Conservation (phyloP, 2,113 vertebrate genomes). For the Hyla sarda region DNA sequence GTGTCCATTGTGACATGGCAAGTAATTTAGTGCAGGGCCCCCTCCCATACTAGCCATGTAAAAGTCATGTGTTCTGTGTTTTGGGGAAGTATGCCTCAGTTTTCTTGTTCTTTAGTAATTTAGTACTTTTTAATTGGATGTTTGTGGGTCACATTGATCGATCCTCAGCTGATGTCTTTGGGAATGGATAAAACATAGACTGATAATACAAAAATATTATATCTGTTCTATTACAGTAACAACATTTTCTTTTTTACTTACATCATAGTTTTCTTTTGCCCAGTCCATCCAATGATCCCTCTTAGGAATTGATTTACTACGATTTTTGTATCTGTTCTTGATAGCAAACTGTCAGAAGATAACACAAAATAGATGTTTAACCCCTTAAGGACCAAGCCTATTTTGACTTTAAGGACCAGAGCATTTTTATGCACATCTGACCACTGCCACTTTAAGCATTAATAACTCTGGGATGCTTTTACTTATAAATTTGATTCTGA, state of each 20-base stretch:
- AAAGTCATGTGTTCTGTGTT: no score
- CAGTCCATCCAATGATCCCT: slow-evolving; percentile 96
- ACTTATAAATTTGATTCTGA: no score
- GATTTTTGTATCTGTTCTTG: slow-evolving; percentile 85
- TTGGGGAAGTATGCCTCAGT: no score
- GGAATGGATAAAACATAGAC: neutral
- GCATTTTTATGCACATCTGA: no score
- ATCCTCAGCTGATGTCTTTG: neutral
- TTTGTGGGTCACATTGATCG: neutral
- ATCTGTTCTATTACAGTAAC: neutral
- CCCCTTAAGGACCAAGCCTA: no score
- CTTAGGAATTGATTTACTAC: slow-evolving; percentile 79
- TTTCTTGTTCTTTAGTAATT: neutral
- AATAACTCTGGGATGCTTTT: no score
- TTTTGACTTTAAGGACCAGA: no score
- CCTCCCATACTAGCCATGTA: no score
- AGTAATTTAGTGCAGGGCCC: no score
- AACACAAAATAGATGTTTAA: slow-evolving; percentile 46
- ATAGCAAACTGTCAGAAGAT: slow-evolving; percentile 84
- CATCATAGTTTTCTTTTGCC: slow-evolving; percentile 89
- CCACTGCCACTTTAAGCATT: no score
- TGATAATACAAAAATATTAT: neutral
- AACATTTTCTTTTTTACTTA: slow-evolving; percentile 69
- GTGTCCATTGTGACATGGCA: no score
- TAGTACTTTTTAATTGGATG: neutral